Conservation (phyloP, 2,113 vertebrate genomes). For the Pachycephala philippinensis region DNA sequence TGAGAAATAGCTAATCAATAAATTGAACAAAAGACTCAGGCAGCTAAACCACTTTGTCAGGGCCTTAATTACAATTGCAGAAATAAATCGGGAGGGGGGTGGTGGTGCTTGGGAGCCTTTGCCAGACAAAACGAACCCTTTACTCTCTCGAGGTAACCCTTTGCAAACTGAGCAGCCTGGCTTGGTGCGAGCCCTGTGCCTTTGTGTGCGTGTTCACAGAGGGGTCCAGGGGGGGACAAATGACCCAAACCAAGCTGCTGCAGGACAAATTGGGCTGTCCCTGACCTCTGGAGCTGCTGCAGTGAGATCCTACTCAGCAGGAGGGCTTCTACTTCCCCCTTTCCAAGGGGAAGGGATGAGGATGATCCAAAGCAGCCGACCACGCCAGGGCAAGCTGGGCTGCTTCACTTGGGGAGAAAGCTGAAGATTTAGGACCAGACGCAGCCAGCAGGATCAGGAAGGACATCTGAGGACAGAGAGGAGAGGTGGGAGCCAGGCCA, state of each 20-base stretch:
- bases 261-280: neutral
- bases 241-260: fast-evolving
- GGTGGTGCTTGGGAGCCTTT: constrained; percentile 21
- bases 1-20: constrained; percentile 78
- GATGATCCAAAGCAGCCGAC: neutral
- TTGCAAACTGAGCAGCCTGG: neutral
- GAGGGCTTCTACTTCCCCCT: neutral
- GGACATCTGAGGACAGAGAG: neutral
- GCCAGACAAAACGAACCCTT: constrained; percentile 60
- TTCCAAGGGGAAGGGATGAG: neutral
- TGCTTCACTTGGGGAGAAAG: neutral
- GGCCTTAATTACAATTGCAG: constrained; percentile 71
- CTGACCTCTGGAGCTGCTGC: neutral
- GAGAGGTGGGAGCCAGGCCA: neutral
- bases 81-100: constrained; percentile 50
- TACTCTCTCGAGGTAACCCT: neutral
- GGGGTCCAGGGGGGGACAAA: neutral
- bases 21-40: constrained; percentile 70
- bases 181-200: fast-evolving
- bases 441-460: neutral
- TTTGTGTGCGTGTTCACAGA: fast-evolving
- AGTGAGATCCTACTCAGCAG: neutral
- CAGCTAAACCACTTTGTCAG: constrained; percentile 62
- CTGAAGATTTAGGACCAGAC: neutral
- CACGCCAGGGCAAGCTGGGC: neutral